Percentiles rank a stretch among this genome's conserved stretches.
These are phyloP conservation scores for Brenthis ino DNA, from an alignment of 2,888 invertebrate species.

Conservation along the genomic window DNA sequence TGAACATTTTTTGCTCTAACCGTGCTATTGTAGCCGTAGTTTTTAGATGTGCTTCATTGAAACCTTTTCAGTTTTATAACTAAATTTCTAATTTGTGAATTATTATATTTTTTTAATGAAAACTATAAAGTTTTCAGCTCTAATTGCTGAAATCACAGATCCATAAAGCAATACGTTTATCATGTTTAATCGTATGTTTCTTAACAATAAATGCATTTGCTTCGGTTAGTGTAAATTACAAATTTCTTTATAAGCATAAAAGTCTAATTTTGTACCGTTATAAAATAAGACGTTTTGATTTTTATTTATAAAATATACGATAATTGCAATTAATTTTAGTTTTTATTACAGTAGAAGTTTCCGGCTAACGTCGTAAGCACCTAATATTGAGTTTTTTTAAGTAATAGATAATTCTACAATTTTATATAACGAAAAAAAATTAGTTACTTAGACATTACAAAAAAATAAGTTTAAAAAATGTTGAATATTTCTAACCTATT, in stretches of 20 bases:
- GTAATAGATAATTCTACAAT: too few species aligned
- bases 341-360: too few species aligned
- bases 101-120: constrained; percentile 10
- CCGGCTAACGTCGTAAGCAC: too few species aligned
- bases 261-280: constrained; percentile 5
- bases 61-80: constrained; percentile 8
- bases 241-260: constrained; percentile 10
- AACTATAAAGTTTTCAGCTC: constrained; percentile 11
- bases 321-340: background rate
- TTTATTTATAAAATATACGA: background rate
- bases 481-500: too few species aligned
- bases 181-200: constrained; percentile 4
- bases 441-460: too few species aligned
- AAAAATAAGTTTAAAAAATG: too few species aligned
- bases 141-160: constrained; percentile 1
- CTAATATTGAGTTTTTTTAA: too few species aligned
- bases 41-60: constrained; percentile 38
- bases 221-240: constrained; percentile 9
- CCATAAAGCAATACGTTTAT: background rate
- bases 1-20: constrained; percentile 56
- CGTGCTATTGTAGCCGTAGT: constrained; percentile 50
- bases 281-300: background rate
- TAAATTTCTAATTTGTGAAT: constrained; percentile 1
- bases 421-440: too few species aligned
- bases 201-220: background rate